phyloP scores from a whole-genome alignment of 1,140 invertebrate species.

The Drosophila parabipectinata region DNA sequence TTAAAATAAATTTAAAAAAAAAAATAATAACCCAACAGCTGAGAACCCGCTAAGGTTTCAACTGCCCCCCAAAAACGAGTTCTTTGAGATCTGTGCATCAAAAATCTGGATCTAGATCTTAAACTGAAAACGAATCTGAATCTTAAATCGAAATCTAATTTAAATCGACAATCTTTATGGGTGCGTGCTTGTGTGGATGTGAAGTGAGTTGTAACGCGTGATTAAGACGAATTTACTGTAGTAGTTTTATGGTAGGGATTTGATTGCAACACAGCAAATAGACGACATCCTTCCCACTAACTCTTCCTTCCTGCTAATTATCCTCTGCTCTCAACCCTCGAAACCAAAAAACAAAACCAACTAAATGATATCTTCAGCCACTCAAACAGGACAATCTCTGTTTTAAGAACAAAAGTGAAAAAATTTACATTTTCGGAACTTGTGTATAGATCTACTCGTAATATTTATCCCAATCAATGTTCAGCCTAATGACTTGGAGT shows the following conservation, averaged over 20 bases:
- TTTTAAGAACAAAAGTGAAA: slow-evolving; percentile 53
- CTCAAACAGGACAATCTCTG: slow-evolving; percentile 69
- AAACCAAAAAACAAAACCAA: neutral
- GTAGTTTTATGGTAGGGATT: slow-evolving; percentile 54
- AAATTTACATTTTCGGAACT: slow-evolving; percentile 50
- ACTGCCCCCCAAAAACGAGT: slow-evolving; percentile 34
- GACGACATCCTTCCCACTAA: slow-evolving; percentile 16
- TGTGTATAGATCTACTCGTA: slow-evolving; percentile 43
- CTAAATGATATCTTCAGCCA: slow-evolving; percentile 44
- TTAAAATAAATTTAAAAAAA: neutral
- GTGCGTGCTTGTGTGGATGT: slow-evolving; percentile 37
- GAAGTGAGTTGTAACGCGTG: slow-evolving; percentile 57
- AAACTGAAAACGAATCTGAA: slow-evolving; percentile 17
- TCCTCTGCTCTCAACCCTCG: neutral
- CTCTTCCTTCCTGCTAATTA: slow-evolving; percentile 11
- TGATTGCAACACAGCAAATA: slow-evolving; percentile 43
- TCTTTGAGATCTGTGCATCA: slow-evolving; percentile 17
- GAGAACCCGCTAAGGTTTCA: slow-evolving; percentile 63
- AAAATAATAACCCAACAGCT: slow-evolving; percentile 25
- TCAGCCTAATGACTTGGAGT: slow-evolving; percentile 63
- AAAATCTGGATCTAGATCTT: slow-evolving; percentile 4
- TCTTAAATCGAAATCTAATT: slow-evolving; percentile 36
- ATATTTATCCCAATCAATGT: slow-evolving; percentile 45
- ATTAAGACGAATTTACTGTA: slow-evolving; percentile 83
- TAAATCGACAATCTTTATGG: slow-evolving; percentile 71